A percentile compares a stretch with the other conserved stretches of the same genome.
phyloP scores from a whole-genome alignment of 2,888 invertebrate species.

The Frankliniella intonsa region DNA sequence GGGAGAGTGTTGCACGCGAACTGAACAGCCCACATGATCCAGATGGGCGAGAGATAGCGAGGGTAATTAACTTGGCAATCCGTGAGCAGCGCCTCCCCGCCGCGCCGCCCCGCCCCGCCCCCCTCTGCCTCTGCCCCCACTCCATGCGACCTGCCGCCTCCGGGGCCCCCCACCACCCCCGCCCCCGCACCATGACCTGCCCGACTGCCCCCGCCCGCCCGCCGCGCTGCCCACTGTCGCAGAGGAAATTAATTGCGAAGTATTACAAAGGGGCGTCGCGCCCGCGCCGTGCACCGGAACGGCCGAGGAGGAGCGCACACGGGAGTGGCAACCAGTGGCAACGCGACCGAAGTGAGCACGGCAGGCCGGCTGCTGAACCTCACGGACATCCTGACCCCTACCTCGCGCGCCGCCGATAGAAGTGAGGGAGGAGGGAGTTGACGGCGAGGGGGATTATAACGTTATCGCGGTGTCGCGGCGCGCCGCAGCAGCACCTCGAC shows the following conservation, averaged over 20 bases:
- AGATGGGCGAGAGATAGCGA: constrained; percentile 14
- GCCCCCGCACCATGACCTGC: background rate
- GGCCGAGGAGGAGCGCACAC: background rate
- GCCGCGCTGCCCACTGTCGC: background rate
- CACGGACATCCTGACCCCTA: no score
- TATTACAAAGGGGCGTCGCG: background rate
- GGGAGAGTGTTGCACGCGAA: no score
- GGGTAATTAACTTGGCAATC: constrained; percentile 15
- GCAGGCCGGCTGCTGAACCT: no score
- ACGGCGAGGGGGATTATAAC: background rate
- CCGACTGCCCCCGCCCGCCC: background rate
- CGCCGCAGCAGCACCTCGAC: background rate
- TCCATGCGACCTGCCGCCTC: no score
- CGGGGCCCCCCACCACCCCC: background rate
- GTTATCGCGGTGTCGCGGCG: background rate
- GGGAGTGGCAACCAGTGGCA: background rate
- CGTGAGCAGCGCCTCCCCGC: background rate
- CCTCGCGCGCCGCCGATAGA: no score
- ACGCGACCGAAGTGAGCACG: no score
- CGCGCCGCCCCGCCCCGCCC: no score
- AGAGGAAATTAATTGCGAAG: background rate
- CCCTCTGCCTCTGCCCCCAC: no score
- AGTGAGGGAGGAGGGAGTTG: background rate
- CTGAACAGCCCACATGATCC: constrained; percentile 11
- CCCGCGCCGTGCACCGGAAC: no score